Percentiles rank a stretch among this genome's conserved stretches.
These are phyloP conservation scores for Enteromius unitaeniatus DNA, from an alignment of 2,797 vertebrate species.

Conservation along the genomic window DNA sequence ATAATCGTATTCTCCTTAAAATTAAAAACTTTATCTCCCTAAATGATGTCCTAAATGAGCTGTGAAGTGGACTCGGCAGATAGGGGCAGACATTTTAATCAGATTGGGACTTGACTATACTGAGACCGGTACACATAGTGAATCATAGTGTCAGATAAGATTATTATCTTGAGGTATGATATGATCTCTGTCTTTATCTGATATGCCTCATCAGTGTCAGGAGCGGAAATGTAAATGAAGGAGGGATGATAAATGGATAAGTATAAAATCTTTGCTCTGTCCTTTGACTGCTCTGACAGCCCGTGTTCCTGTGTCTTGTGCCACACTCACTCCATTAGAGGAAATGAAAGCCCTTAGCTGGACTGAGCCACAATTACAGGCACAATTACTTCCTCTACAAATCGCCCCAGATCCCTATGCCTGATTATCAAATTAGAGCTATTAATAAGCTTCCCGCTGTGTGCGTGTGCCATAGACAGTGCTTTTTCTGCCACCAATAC, in stretches of 20 bases:
- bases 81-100: constrained; percentile 39
- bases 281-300: constrained; percentile 44
- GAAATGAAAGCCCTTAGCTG: constrained; percentile 49
- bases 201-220: constrained; percentile 45
- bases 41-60: constrained; percentile 1
- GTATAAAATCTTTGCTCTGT: constrained; percentile 27
- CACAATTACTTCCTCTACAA: constrained; percentile 49
- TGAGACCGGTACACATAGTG: constrained; percentile 9
- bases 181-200: constrained; percentile 50
- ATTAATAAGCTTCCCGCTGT: constrained; percentile 18
- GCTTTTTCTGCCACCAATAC: neutral
- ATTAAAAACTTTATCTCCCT: constrained; percentile 13
- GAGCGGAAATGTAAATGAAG: constrained; percentile 39
- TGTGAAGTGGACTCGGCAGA: constrained; percentile 32
- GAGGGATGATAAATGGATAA: constrained; percentile 51
- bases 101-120: constrained; percentile 37
- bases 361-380: constrained; percentile 50
- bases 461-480: neutral
- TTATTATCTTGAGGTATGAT: constrained; percentile 44
- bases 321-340: constrained; percentile 49
- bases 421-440: constrained; percentile 36
- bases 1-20: neutral
- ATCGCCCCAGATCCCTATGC: constrained; percentile 49
- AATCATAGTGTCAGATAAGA: constrained; percentile 47
- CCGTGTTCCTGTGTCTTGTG: constrained; percentile 8